Percentiles rank a stretch among this genome's conserved stretches.
Evolutionary conservation across 2,113 vertebrate genomes (phyloP).

Genomic region (Vulpes lagopus): DNA sequence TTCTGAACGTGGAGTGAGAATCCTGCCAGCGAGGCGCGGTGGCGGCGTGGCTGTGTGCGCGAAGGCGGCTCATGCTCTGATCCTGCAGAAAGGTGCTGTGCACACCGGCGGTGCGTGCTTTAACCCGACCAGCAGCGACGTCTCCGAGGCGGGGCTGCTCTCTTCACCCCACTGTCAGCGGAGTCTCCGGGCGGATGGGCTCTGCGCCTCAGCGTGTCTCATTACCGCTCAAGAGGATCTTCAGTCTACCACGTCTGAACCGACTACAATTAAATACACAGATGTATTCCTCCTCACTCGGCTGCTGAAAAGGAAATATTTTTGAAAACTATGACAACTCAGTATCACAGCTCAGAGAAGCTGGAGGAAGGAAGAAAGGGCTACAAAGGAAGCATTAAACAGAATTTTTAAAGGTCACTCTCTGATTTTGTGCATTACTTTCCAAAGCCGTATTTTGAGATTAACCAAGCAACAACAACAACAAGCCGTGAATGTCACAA

Average conservation of each 20-base stretch:
- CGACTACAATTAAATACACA: constrained; percentile 78
- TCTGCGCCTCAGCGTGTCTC: neutral
- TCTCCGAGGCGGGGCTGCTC: neutral
- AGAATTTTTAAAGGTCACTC: constrained; percentile 81
- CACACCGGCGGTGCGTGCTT: fast-evolving
- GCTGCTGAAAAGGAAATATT: constrained; percentile 80
- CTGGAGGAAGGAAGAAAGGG: constrained; percentile 73
- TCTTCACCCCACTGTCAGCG: neutral
- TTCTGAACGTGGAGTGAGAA: neutral
- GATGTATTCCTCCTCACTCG: constrained; percentile 76
- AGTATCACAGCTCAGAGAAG: constrained; percentile 73
- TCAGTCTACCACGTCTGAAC: constrained; percentile 65
- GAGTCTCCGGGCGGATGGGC: neutral
- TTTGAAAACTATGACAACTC: constrained; percentile 79
- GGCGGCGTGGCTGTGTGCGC: neutral
- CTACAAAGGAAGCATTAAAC: constrained; percentile 71
- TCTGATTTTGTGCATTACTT: constrained; percentile 72
- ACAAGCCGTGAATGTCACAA: constrained; percentile 33
- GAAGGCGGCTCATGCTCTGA: neutral
- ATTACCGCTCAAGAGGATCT: constrained; percentile 64
- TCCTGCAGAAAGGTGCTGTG: neutral
- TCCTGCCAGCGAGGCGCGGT: neutral
- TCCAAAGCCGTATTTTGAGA: constrained; percentile 73
- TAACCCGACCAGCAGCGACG: neutral
- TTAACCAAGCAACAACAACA: neutral